Percentiles rank a stretch among this genome's conserved stretches.
Evolutionary conservation across 2,113 vertebrate genomes (phyloP).

Genomic region (Australoheros scitulus): DNA sequence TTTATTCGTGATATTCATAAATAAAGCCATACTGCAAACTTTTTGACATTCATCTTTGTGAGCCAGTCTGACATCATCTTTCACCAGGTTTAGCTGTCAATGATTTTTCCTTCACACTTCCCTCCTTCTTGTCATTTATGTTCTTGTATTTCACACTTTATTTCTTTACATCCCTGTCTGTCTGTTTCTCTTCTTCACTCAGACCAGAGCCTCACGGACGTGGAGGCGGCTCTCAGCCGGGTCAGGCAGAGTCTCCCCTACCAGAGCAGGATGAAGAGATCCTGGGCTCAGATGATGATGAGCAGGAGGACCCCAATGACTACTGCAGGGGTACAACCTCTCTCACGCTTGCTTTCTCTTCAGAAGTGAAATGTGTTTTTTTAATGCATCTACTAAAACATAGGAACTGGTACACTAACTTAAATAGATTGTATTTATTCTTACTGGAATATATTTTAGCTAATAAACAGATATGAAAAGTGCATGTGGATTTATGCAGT

Average conservation of each 20-base stretch:
- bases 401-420: too few species aligned
- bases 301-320: conserved; percentile 97
- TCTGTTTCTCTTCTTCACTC: conserved; percentile 37
- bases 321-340: conserved; percentile 89
- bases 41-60: neutral
- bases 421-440: too few species aligned
- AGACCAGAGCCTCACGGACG: conserved; percentile 87
- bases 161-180: neutral
- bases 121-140: neutral
- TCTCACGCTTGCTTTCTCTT: neutral
- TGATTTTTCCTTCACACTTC: neutral
- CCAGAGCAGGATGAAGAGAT: conserved; percentile 97
- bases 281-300: conserved; percentile 95
- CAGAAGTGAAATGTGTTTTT: neutral
- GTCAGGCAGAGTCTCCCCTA: conserved; percentile 84
- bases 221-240: conserved; percentile 80
- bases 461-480: too few species aligned
- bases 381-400: neutral
- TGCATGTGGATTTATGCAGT: too few species aligned
- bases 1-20: neutral
- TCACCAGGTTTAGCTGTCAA: neutral
- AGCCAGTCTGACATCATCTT: neutral
- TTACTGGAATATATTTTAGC: too few species aligned
- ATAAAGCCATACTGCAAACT: neutral
- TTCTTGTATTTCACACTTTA: neutral